Evolutionary conservation across 2,888 invertebrate species (phyloP), one percentile per base, ranked within the genome.

Genomic region (Athalia cordata): DNA sequence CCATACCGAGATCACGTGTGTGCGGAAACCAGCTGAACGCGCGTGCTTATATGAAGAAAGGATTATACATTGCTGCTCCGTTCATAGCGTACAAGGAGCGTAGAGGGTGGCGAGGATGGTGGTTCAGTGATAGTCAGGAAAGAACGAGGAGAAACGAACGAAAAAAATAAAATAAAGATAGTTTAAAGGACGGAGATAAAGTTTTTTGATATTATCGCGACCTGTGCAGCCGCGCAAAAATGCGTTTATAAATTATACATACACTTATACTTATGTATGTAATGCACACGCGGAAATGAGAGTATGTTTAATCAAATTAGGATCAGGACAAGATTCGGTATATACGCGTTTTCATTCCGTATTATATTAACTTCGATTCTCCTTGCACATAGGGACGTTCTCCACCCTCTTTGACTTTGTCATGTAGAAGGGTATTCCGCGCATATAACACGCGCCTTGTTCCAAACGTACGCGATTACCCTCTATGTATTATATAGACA

Each of bases 11-110:
- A 11, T 15, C 64, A 64, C 43, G n/a, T 45, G 43, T 43, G 43
- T 45, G n/a, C 43, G 45, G n/a, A n/a, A 45, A 64, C 29, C 29
- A 29, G 29, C 29, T 29, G 29, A 29, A 29, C 1, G 29, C 29
- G 29, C 29, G 29, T 29, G 29, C 29, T 29, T 29, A 2, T 29
- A 29, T 29, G 29, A 29, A 29, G 64, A 64, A 43, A 47, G 64
- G 64, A 64, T 64, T 43, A 64, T 64, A 43, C 43, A 64, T 64
- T 45, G 45, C 64, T 45, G 47, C 29, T 29, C 29, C 29, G n/a
- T n/a, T n/a, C 29, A 29, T 29, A 29, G 29, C 29, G 29, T 29
- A 29, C 29, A 29, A 29, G 29, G 29, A 2, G 29, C 2, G 29
- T 29, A 29, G n/a, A n/a, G n/a, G n/a, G n/a, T n/a, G n/a, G n/a